These are phyloP conservation scores for Ageneiosus marmoratus DNA, from an alignment of 2,113 vertebrate species.

Conservation along the genomic window DNA sequence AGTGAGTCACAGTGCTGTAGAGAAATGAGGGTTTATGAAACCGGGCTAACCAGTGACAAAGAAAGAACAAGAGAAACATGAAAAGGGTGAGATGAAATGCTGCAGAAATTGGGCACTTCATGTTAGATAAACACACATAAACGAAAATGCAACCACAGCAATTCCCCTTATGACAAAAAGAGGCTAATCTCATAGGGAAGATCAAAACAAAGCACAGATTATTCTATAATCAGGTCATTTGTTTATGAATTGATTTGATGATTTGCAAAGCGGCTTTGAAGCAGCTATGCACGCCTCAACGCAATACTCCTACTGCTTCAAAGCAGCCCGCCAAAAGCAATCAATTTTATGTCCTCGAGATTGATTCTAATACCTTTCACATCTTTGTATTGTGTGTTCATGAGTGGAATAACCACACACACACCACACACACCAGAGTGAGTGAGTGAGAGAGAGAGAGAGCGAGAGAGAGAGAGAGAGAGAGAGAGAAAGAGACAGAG, in stretches of 20 bases:
- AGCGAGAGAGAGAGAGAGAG: not conserved
- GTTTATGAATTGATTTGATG: constrained; percentile 37
- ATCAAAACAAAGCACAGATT: constrained; percentile 41
- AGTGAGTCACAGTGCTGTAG: constrained; percentile 24
- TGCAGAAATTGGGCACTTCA: constrained; percentile 19
- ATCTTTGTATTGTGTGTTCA: constrained; percentile 17
- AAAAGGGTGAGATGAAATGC: not conserved
- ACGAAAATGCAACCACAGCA: constrained; percentile 2
- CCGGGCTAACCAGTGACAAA: constrained; percentile 13
- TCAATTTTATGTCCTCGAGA: constrained; percentile 68
- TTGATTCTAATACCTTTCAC: constrained; percentile 60
- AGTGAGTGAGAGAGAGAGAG: too few relatives aligned
- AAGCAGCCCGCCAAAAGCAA: constrained; percentile 68
- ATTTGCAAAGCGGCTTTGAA: constrained; percentile 31
- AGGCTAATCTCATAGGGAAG: constrained; percentile 42
- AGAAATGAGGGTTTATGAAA: not conserved
- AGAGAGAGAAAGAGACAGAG: too few relatives aligned
- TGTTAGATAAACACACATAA: constrained; percentile 35
- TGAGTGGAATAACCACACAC: constrained; percentile 22
- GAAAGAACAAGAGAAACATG: not conserved
- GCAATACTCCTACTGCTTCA: constrained; percentile 57
- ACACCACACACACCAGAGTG: constrained; percentile 22
- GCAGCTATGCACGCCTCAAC: constrained; percentile 31
- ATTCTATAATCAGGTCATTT: constrained; percentile 46
- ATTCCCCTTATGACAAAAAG: constrained; percentile 39